Percentiles rank a stretch among this genome's conserved stretches.
Evolutionary conservation across 2,113 vertebrate species (phyloP).

Genomic region (Blennius ocellaris): DNA sequence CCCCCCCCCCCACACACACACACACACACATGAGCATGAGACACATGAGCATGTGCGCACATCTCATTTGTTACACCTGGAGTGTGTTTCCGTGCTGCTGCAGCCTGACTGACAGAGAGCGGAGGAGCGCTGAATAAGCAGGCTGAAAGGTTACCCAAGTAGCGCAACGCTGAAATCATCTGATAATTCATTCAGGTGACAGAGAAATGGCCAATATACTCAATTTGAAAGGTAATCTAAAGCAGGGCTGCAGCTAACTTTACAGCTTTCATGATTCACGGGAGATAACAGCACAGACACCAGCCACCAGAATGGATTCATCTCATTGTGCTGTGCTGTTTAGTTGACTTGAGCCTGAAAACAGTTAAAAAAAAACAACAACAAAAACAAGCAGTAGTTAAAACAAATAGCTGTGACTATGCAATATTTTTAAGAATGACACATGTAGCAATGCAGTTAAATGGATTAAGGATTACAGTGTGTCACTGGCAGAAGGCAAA

Average conservation of each 20-base stretch:
- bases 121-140: conserved; percentile 32
- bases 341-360: not conserved
- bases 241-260: not conserved
- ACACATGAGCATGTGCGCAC: not conserved
- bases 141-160: conserved; percentile 54
- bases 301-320: not conserved
- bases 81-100: conserved; percentile 1
- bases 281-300: not conserved
- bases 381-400: conserved; percentile 5
- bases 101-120: not conserved
- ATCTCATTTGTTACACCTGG: conserved; percentile 39
- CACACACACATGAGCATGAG: conserved; percentile 12
- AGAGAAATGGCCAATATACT: conserved; percentile 28
- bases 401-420: conserved; percentile 11
- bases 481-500: conserved; percentile 19
- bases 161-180: conserved; percentile 52
- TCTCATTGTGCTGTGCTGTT: not conserved
- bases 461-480: conserved; percentile 29
- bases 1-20: conserved; percentile 2
- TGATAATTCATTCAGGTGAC: conserved; percentile 60
- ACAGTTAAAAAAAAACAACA: no score
- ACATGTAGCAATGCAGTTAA: conserved; percentile 32
- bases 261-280: conserved; percentile 5
- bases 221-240: conserved; percentile 42
- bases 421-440: conserved; percentile 22